Percentiles rank a stretch among this genome's conserved stretches.
These are phyloP conservation scores for Syndactyla subalaris DNA, from an alignment of 2,797 vertebrate species.

Conservation along the genomic window DNA sequence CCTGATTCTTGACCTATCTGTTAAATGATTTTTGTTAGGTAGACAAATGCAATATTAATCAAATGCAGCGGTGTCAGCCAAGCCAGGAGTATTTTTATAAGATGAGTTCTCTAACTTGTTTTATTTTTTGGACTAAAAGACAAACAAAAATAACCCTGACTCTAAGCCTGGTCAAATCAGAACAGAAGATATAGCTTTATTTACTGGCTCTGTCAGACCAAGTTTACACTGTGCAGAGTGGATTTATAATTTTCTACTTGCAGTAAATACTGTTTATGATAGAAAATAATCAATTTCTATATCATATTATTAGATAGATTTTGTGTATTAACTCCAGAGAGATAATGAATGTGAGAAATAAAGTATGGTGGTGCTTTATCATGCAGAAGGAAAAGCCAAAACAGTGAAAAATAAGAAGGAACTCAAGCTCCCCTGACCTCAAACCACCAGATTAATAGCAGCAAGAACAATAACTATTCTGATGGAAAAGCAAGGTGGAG, in stretches of 20 bases:
- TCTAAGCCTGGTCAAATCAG: not conserved
- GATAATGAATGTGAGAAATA: not conserved
- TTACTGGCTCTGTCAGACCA: not conserved
- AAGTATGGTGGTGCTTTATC: not conserved
- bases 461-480: not conserved
- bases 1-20: not conserved
- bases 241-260: not conserved
- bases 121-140: not conserved
- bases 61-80: not conserved
- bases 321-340: not conserved
- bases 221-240: not conserved
- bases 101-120: not conserved
- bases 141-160: not conserved
- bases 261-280: not conserved
- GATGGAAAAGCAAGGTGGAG: not conserved
- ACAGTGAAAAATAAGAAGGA: not conserved
- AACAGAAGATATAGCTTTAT: not conserved
- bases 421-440: not conserved
- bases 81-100: not conserved
- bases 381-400: not conserved
- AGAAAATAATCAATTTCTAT: constrained; percentile 20
- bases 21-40: not conserved
- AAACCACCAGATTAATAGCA: not conserved
- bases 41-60: not conserved
- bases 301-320: not conserved